Conservation (phyloP, 2,797 vertebrate genomes). For the Nannoperca obscura region DNA sequence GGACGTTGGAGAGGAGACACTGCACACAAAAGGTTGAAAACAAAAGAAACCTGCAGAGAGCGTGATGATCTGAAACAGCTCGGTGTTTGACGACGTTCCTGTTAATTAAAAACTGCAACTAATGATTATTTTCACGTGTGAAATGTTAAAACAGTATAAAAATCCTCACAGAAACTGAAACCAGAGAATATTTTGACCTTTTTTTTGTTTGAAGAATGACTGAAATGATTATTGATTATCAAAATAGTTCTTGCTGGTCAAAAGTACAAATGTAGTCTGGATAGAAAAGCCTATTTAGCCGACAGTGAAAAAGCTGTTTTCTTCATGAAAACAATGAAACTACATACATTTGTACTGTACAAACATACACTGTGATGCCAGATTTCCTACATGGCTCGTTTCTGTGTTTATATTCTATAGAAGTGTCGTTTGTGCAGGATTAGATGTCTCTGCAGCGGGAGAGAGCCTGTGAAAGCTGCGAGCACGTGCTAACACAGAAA, state of each 20-base stretch:
- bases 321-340: too few species aligned
- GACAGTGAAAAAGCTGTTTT: not conserved
- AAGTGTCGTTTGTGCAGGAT: not conserved
- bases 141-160: not conserved
- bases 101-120: not conserved
- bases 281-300: not conserved
- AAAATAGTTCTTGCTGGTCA: not conserved
- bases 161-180: not conserved
- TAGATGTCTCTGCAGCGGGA: too few species aligned
- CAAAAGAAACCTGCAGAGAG: not conserved
- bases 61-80: not conserved
- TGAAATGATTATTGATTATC: not conserved
- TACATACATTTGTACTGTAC: too few species aligned
- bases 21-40: not conserved
- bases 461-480: not conserved
- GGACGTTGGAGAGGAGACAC: not conserved
- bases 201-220: not conserved
- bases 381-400: too few species aligned
- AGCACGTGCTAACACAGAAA: not conserved
- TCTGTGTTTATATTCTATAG: not conserved
- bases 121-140: not conserved
- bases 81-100: not conserved
- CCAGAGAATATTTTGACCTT: not conserved
- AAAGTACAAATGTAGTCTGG: too few species aligned
- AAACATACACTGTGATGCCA: too few species aligned